phyloP scores from a whole-genome alignment of 1,140 invertebrate species.

The Parasteatoda tepidariorum region DNA sequence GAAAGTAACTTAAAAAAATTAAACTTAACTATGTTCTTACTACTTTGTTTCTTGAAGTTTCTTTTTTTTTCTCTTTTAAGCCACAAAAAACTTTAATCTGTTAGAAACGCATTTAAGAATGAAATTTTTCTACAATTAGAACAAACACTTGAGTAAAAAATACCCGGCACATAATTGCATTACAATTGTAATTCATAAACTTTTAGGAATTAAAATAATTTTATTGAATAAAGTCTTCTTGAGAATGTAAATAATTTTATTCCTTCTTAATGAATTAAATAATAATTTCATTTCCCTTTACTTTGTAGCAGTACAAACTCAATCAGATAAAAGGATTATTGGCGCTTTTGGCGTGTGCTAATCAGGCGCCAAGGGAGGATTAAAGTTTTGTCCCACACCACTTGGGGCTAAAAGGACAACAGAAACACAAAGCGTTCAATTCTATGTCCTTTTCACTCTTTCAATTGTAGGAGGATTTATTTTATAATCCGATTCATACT shows the following conservation, averaged over 20 bases:
- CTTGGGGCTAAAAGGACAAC: conserved; percentile 22
- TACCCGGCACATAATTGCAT: no score
- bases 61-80: no score
- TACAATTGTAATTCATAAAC: no score
- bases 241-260: conserved; percentile 48
- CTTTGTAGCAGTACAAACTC: conserved; percentile 30
- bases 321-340: conserved; percentile 55
- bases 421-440: conserved; percentile 40
- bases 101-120: no score
- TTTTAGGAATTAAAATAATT: no score
- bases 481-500: conserved; percentile 47
- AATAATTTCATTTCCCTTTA: conserved; percentile 33
- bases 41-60: no score
- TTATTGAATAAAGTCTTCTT: no score
- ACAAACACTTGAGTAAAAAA: no score
- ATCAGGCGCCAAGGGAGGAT: conserved; percentile 43
- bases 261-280: conserved; percentile 45
- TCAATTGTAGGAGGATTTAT: conserved; percentile 52
- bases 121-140: no score
- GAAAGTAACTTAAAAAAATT: no score
- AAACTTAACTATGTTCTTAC: no score
- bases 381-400: conserved; percentile 32
- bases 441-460: conserved; percentile 45
- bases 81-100: no score
- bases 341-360: conserved; percentile 30